phyloP scores from a whole-genome alignment of 2,888 invertebrate species.

The Alloplasta piceator region DNA sequence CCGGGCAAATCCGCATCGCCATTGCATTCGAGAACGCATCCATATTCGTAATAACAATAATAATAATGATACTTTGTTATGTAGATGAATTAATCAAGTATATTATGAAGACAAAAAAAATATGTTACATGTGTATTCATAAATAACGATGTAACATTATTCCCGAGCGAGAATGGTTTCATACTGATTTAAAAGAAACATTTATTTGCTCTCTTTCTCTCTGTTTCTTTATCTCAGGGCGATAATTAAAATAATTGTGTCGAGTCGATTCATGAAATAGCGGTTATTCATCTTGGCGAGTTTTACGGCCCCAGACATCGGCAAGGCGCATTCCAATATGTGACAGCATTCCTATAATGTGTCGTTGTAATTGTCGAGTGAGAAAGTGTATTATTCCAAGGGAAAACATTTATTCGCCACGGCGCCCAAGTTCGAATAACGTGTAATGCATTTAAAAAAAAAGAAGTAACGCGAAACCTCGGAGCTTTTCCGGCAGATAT shows the following conservation, averaged over 20 bases:
- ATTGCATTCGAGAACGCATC: not conserved
- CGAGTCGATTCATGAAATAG: too few species aligned
- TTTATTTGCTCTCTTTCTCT: too few species aligned
- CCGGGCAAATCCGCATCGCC: not conserved
- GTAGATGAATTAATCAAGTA: constrained; percentile 60
- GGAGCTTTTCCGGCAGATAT: constrained; percentile 44
- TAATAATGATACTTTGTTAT: constrained; percentile 59
- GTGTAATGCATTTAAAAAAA: not conserved
- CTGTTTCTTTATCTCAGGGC: too few species aligned
- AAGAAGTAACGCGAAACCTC: constrained; percentile 25
- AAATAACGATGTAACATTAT: constrained; percentile 36
- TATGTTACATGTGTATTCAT: constrained; percentile 57
- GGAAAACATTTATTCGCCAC: not conserved
- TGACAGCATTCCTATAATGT: constrained; percentile 49
- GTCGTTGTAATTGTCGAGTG: not conserved
- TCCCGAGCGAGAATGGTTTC: too few species aligned
- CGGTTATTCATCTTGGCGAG: too few species aligned
- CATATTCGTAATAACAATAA: not conserved
- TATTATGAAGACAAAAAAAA: constrained; percentile 37
- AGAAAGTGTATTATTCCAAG: not conserved
- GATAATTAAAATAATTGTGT: too few species aligned
- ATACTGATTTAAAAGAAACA: too few species aligned
- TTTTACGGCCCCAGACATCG: not conserved
- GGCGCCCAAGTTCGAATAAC: too few species aligned
- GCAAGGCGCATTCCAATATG: constrained; percentile 47